A percentile compares a stretch with the other conserved stretches of the same genome.
Evolutionary conservation across 2,797 vertebrate species (phyloP).

Genomic region (Mormyrops attenuatus): DNA sequence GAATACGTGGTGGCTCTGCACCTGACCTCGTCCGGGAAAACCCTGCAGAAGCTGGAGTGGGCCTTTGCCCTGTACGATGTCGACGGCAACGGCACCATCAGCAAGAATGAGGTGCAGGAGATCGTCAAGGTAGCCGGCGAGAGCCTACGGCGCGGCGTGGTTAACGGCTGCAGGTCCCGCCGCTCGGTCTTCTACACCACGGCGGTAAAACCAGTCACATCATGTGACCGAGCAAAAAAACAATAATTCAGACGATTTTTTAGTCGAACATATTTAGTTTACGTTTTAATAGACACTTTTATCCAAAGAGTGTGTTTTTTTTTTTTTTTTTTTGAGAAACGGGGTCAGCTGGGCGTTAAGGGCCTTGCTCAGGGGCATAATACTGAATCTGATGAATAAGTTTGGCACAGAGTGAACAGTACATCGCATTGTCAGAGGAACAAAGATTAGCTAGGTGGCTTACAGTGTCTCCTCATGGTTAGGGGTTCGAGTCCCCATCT

Average conservation of each 20-base stretch:
- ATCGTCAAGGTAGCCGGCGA: constrained; percentile 70
- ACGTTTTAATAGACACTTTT: neutral
- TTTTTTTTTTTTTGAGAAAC: neutral
- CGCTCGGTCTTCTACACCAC: too few species aligned
- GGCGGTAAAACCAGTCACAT: neutral
- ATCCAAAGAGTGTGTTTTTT: neutral
- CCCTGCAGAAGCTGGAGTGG: constrained; percentile 86
- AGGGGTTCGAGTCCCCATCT: neutral
- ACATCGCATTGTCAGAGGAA: neutral
- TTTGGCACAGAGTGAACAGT: neutral
- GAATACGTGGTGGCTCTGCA: constrained; percentile 90
- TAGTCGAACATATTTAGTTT: neutral
- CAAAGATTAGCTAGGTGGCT: neutral
- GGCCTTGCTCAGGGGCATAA: neutral
- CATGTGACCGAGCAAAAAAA: neutral
- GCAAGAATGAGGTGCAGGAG: constrained; percentile 82
- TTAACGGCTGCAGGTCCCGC: neutral
- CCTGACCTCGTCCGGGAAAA: constrained; percentile 80
- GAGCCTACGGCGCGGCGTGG: neutral
- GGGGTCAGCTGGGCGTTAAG: neutral
- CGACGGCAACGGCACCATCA: constrained; percentile 84
- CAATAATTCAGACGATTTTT: neutral
- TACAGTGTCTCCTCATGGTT: neutral
- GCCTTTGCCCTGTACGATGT: constrained; percentile 90
- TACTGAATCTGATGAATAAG: neutral